phyloP scores from a whole-genome alignment of 2,888 invertebrate genomes.

The Mythimna pallens region DNA sequence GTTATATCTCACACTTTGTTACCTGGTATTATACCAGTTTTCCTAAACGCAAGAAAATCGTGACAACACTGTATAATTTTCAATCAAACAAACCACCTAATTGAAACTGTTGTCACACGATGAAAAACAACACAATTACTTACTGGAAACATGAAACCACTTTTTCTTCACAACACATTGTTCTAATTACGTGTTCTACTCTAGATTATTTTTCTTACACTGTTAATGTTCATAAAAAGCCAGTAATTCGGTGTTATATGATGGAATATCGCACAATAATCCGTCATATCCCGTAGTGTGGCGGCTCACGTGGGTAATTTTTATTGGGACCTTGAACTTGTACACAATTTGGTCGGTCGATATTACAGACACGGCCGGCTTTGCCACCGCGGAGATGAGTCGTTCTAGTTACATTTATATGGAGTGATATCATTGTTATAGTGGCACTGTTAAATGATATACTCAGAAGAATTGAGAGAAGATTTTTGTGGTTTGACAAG shows the following conservation, averaged over 20 bases:
- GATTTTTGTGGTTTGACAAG: slow-evolving; percentile 26
- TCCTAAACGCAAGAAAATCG: slow-evolving; percentile 35
- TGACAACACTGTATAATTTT: slow-evolving; percentile 45
- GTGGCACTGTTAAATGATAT: slow-evolving; percentile 59
- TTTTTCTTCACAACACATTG: slow-evolving; percentile 50
- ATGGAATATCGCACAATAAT: slow-evolving; percentile 70
- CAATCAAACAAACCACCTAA: slow-evolving; percentile 46
- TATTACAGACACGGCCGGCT: slow-evolving; percentile 80
- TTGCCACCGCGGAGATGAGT: slow-evolving; percentile 74
- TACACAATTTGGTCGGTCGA: slow-evolving; percentile 87
- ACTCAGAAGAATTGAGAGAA: slow-evolving; percentile 31
- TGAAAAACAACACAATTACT: slow-evolving; percentile 51
- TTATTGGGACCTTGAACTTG: slow-evolving; percentile 90
- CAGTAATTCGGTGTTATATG: slow-evolving; percentile 55
- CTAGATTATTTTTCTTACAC: slow-evolving; percentile 35
- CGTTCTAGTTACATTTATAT: slow-evolving; percentile 75
- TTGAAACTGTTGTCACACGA: slow-evolving; percentile 59
- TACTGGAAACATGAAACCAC: slow-evolving; percentile 39
- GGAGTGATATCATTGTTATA: slow-evolving; percentile 80
- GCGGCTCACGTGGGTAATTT: slow-evolving; percentile 82
- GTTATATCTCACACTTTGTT: neutral
- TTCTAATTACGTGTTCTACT: slow-evolving; percentile 47
- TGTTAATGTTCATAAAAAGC: slow-evolving; percentile 67
- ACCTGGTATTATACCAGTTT: slow-evolving; percentile 21
- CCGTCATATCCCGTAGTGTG: slow-evolving; percentile 77